These are phyloP conservation scores for Xanthorhoe spadicearia DNA, from an alignment of 2,888 invertebrate genomes.

Conservation along the genomic window DNA sequence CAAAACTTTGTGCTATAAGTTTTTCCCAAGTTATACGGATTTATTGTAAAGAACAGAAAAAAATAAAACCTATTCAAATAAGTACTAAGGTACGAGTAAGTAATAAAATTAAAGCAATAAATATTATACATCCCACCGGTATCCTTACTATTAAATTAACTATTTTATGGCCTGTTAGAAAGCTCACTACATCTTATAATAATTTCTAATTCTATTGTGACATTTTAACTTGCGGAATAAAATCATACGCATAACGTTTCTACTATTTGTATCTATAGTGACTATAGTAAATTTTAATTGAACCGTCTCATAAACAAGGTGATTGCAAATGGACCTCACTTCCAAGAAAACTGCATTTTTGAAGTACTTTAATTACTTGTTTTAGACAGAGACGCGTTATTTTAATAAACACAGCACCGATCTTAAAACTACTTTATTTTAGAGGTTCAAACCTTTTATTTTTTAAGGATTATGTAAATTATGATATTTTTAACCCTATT, in stretches of 20 bases:
- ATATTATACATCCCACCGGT: background rate
- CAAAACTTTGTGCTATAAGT: no score
- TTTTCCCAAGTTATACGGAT: no score
- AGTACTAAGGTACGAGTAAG: background rate
- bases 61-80: background rate
- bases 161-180: background rate
- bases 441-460: no score
- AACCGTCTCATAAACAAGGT: conserved; percentile 44
- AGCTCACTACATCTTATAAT: conserved; percentile 1
- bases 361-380: background rate
- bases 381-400: background rate
- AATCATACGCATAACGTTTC: conserved; percentile 13
- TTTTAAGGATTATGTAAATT: no score
- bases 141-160: background rate
- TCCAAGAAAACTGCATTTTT: conserved; percentile 6
- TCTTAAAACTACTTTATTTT: no score
- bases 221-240: conserved; percentile 16
- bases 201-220: conserved; percentile 11
- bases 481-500: no score
- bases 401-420: no score
- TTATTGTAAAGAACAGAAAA: background rate
- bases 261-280: conserved; percentile 14
- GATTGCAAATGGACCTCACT: conserved; percentile 8
- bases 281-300: conserved; percentile 50
- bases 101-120: background rate